Conservation (phyloP, 2,888 invertebrate genomes). For the Dryobotodes eremita region DNA sequence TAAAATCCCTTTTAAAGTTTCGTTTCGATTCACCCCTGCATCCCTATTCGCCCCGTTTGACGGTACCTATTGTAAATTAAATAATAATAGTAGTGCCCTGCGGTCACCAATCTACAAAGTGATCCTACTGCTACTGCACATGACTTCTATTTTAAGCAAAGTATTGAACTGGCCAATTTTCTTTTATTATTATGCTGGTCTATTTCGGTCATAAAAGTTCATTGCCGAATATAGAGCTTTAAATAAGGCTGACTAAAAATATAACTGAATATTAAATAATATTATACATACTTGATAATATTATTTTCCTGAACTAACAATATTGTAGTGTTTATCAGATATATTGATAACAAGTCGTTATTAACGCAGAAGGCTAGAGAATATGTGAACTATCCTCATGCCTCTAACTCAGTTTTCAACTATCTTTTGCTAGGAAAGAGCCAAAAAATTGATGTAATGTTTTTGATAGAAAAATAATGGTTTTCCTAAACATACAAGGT, state of each 20-base stretch:
- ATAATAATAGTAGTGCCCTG: not conserved
- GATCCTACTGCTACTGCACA: conserved; percentile 14
- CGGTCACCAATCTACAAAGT: conserved; percentile 19
- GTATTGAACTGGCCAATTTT: not conserved
- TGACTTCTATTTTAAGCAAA: conserved; percentile 16
- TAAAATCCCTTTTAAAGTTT: too few species aligned
- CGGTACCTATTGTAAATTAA: not conserved
- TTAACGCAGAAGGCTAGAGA: not conserved
- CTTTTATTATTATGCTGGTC: not conserved
- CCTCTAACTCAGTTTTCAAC: not conserved
- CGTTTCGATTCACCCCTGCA: too few species aligned
- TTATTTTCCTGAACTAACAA: too few species aligned
- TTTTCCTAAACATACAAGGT: conserved; percentile 9
- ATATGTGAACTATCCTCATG: not conserved
- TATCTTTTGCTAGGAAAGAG: not conserved
- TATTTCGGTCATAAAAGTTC: not conserved
- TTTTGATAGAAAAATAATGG: conserved; percentile 2
- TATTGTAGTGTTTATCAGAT: not conserved
- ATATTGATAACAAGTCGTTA: not conserved
- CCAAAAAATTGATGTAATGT: not conserved
- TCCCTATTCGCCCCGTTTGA: too few species aligned
- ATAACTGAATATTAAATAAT: too few species aligned
- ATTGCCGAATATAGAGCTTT: not conserved
- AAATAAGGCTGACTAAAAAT: not conserved
- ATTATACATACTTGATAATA: too few species aligned